Evolutionary conservation across 2,797 vertebrate genomes (phyloP).

Genomic region (Pitangus sulphuratus): DNA sequence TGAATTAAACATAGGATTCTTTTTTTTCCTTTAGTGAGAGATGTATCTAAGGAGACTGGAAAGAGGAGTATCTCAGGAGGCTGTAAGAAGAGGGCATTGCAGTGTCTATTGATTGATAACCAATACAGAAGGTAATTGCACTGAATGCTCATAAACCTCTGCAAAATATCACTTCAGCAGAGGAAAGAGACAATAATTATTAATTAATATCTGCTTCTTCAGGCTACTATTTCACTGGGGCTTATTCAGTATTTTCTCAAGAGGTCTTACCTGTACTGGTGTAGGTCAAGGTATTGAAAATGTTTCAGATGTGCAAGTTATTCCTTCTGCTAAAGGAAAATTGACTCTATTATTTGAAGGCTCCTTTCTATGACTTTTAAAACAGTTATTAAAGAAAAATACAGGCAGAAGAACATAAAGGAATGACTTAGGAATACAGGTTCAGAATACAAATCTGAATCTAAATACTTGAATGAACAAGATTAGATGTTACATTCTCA

Average conservation of each 20-base stretch:
- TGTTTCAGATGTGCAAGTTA: neutral
- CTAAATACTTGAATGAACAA: neutral
- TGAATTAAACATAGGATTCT: neutral
- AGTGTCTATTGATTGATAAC: neutral
- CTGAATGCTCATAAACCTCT: neutral
- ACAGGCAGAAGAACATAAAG: neutral
- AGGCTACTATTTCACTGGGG: neutral
- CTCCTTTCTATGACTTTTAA: neutral
- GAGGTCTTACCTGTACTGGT: neutral
- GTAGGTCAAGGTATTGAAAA: neutral
- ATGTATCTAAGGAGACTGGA: neutral
- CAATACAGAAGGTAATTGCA: neutral
- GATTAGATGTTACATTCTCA: neutral
- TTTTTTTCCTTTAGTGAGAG: neutral
- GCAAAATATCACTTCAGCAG: neutral
- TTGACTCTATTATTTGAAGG: neutral
- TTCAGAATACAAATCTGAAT: neutral
- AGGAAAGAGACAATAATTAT: neutral
- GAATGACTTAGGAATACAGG: neutral
- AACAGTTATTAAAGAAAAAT: neutral
- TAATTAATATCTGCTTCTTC: neutral
- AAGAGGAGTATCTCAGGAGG: neutral
- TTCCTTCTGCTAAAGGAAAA: neutral
- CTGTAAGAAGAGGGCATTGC: neutral
- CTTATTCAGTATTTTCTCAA: neutral